Base-by-base conservation (phyloP, 1,140 invertebrate genomes). In the Scaptomyza graminum region DNA sequence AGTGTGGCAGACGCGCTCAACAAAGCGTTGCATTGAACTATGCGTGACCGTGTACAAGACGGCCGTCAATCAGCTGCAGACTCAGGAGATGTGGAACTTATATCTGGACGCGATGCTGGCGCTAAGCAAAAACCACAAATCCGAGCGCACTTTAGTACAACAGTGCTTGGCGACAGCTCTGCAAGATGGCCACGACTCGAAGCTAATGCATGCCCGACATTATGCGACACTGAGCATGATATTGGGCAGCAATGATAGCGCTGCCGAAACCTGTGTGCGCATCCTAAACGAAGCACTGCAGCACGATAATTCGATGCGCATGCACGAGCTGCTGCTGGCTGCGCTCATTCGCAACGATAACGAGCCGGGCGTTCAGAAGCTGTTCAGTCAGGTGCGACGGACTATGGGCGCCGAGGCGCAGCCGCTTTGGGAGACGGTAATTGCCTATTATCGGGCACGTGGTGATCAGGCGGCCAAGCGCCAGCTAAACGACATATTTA, bases 51-150 rank as follows among this genome's bases (percentile, higher is more conserved):
- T 91, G 5, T 91, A 91, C 60, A 81, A 87, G 34, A 77, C 79
- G 7, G 90, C 88, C 3, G 84, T 91, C 15, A 68, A 79, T 34
- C 70, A 75, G 22, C 61, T 90, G 22, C 70, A 77, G 62, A 80
- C 76, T 13, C 34, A 74, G 52, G 79, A 91, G 57, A 68, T 76
- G 67, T 75, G 74, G 79, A 54, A 70, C 44, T 28, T 76, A 1
- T 91, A 90, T 43, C 28, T 91, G 9, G 83, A 89, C 44, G 88
- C 84, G 16, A 90, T 91, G 84, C 4, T 91, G 13, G 49, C 78
- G 2, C 37, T 91, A 0, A 91, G 85, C 43, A 60, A 63, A 11
- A 87, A 90, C 46, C 61, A 67, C n/a, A 70, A 67, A 5, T 43
- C 70, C 0, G 84, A 90, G 43, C 65, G 75, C 0, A 15, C 56